Evolutionary conservation across 2,797 vertebrate species (phyloP).

Genomic region (Betta splendens): DNA sequence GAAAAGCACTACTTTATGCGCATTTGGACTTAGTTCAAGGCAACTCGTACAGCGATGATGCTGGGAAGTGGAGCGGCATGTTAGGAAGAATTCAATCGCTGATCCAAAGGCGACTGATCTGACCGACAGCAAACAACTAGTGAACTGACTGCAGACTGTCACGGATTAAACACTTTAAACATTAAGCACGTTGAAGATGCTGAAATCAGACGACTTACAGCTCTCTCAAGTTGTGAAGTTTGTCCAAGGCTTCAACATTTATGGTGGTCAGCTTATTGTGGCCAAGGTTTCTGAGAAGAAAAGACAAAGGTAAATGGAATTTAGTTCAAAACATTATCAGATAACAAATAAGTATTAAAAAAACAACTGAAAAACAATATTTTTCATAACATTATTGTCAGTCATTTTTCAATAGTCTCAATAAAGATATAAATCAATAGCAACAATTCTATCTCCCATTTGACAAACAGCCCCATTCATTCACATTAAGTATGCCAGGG

Average conservation of each 20-base stretch:
- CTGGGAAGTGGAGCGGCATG: conserved; percentile 32
- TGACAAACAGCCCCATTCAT: conserved; percentile 55
- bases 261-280: conserved; percentile 90
- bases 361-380: background rate
- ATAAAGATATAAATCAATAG: conserved; percentile 42
- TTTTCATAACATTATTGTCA: conserved; percentile 4
- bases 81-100: conserved; percentile 22
- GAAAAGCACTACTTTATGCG: conserved; percentile 83
- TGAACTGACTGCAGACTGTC: background rate
- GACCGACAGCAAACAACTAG: too few relatives aligned
- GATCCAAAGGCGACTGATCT: conserved; percentile 24
- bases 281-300: conserved; percentile 90
- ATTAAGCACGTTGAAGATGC: too few relatives aligned
- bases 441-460: conserved; percentile 48
- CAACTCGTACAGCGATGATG: conserved; percentile 64
- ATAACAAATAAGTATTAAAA: conserved; percentile 1
- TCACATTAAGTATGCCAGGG: conserved; percentile 47
- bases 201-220: conserved; percentile 86
- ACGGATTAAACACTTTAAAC: background rate
- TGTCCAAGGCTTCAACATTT: conserved; percentile 83
- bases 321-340: background rate
- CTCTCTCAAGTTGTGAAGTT: conserved; percentile 88
- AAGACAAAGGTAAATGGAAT: conserved; percentile 22
- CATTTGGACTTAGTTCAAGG: conserved; percentile 79
- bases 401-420: conserved; percentile 23